Percentiles rank a stretch among this genome's conserved stretches.
phyloP scores from a whole-genome alignment of 2,797 vertebrate genomes.

The Acestrorhynchus altus region DNA sequence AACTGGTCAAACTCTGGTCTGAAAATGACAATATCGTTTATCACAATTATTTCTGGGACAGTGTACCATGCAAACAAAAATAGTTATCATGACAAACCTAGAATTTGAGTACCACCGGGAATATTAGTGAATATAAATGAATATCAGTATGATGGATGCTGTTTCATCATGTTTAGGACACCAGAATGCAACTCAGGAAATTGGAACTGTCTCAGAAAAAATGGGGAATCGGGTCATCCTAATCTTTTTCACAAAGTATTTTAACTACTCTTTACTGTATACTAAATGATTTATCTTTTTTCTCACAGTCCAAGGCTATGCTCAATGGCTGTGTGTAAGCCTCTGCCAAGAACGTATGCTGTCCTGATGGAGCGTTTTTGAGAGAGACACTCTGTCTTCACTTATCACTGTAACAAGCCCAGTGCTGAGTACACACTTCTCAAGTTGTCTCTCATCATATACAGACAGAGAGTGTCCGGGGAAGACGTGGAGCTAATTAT shows the following conservation, averaged over 20 bases:
- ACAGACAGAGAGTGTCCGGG: conserved; percentile 44
- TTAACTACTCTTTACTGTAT: background rate
- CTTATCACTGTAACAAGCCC: conserved; percentile 68
- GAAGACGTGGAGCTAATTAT: conserved; percentile 67
- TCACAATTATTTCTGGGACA: too few relatives aligned
- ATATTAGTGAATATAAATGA: too few relatives aligned
- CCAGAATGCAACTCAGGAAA: too few relatives aligned
- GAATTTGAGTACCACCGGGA: too few relatives aligned
- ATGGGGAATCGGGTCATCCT: too few relatives aligned
- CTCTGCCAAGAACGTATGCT: conserved; percentile 66
- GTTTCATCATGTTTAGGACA: too few relatives aligned
- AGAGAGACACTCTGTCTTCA: conserved; percentile 70
- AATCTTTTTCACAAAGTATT: background rate
- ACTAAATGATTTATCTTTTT: background rate
- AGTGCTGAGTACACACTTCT: conserved; percentile 67
- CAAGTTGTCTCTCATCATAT: conserved; percentile 65
- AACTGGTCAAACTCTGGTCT: too few relatives aligned
- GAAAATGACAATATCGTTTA: too few relatives aligned
- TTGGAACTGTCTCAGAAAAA: too few relatives aligned
- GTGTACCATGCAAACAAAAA: too few relatives aligned
- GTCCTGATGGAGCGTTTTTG: conserved; percentile 61
- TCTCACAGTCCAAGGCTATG: conserved; percentile 21
- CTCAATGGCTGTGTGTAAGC: conserved; percentile 48
- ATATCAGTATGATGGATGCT: too few relatives aligned
- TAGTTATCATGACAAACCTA: too few relatives aligned